Conservation (phyloP, 1,140 invertebrate genomes). For the Heliconius congener region DNA sequence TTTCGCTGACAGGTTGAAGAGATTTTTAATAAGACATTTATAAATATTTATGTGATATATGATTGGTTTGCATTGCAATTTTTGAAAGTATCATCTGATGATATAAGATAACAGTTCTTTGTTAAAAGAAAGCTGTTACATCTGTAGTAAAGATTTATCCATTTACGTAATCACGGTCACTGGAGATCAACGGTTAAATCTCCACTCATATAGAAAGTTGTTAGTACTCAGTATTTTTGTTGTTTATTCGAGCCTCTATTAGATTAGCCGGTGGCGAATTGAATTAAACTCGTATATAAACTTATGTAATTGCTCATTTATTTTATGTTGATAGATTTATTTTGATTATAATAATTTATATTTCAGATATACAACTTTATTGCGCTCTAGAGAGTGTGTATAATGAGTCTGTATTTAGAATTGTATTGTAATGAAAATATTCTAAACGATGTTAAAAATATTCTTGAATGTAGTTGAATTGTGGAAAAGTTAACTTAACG, state of each 20-base stretch:
- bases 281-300: neutral
- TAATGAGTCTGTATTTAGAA: neutral
- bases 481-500: too few relatives aligned
- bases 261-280: neutral
- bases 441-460: neutral
- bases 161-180: slow-evolving; percentile 27
- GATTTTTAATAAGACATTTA: slow-evolving; percentile 3
- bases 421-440: neutral
- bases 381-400: neutral
- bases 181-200: neutral
- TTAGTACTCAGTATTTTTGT: neutral
- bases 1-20: neutral
- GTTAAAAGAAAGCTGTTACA: slow-evolving; percentile 28
- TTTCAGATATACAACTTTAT: neutral
- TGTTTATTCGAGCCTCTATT: neutral
- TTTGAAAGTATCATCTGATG: slow-evolving; percentile 30
- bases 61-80: slow-evolving; percentile 16
- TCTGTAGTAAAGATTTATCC: slow-evolving; percentile 2
- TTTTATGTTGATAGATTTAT: slow-evolving; percentile 4
- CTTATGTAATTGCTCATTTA: neutral
- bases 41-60: slow-evolving; percentile 33
- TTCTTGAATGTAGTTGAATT: neutral
- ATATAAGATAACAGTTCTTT: slow-evolving; percentile 28
- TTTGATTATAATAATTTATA: slow-evolving; percentile 4
- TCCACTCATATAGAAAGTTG: slow-evolving; percentile 10